These are phyloP conservation scores for Callaeas wilsoni DNA, from an alignment of 2,113 vertebrate species.

Conservation along the genomic window DNA sequence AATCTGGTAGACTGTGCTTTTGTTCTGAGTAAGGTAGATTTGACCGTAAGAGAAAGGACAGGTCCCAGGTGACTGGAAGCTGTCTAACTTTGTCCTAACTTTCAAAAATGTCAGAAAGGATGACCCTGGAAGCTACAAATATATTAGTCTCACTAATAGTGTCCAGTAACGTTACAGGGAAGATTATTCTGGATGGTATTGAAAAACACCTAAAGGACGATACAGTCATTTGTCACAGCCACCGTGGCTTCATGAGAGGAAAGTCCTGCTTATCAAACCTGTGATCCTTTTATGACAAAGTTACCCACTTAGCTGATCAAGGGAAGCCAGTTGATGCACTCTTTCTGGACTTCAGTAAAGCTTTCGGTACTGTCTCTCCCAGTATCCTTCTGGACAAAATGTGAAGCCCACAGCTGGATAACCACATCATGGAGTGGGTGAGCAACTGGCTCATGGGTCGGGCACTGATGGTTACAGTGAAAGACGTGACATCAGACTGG, in stretches of 20 bases:
- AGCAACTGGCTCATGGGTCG: not conserved
- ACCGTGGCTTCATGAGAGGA: fast-evolving
- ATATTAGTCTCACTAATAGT: not conserved
- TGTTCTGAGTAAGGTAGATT: not conserved
- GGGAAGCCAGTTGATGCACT: not conserved
- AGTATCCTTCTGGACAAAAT: not conserved
- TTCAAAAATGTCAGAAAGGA: not conserved
- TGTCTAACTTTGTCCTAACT: not conserved
- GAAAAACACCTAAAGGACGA: not conserved
- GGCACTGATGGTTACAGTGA: no score
- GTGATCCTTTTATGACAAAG: not conserved
- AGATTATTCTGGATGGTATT: not conserved
- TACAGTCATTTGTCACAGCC: not conserved
- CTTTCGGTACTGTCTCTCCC: fast-evolving
- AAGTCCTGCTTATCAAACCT: not conserved
- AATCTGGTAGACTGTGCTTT: not conserved
- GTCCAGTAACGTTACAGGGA: not conserved
- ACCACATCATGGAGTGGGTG: not conserved
- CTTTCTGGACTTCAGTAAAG: not conserved
- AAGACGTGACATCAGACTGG: no score
- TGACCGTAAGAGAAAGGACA: not conserved
- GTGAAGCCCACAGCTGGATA: not conserved
- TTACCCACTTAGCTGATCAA: not conserved
- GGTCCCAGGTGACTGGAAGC: not conserved
- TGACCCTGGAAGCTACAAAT: not conserved